Evolutionary conservation across 2,797 vertebrate species (phyloP), one percentile per base, ranked within the genome.

Genomic region (Tokudaia tokunoshimensis): DNA sequence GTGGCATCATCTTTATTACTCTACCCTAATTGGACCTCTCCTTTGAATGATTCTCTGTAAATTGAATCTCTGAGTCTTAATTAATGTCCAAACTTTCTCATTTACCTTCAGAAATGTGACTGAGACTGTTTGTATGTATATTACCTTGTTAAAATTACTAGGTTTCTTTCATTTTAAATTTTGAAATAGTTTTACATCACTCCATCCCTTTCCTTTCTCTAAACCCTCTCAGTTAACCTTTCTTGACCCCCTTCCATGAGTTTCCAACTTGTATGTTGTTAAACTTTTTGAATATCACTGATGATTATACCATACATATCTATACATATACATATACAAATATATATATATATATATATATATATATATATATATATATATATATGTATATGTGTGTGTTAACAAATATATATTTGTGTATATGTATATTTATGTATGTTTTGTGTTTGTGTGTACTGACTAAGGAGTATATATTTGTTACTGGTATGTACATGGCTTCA

Each of bases 81-180:
- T 57, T 37, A 41, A 59, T 59, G n/a, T 37, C 3, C 44, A 50
- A 67, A n/a, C 8, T 74, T 63, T 87, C 12, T 5, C 22, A 14
- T 67, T 92, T 15, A 4, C 2, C 26, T 5, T 70, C 19, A 87
- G 34, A 90, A 34, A 67, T 15, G 12, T 47, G 50, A 47, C 6
- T 31, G 67, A 47, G 19, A 52, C 1, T 6, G 1, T 29, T 2
- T 11, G 1, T 17, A 57, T 11, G 4, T 10, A 37, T 13, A 1
- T 24, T 4, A 29, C 3, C 0, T 24, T 72, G 0, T 29, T 41
- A 44, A 74, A 61, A 47, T 17, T 47, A 26, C 55, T 61, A 19
- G 2, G 7, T 26, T 59, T 61, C 13, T 8, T n/a, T 81, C 1
- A 81, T 24, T 81, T 24, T 24, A 81, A 37, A 57, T 55, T 34